Conservation (phyloP, 2,113 vertebrate species). For the Castor canadensis region DNA sequence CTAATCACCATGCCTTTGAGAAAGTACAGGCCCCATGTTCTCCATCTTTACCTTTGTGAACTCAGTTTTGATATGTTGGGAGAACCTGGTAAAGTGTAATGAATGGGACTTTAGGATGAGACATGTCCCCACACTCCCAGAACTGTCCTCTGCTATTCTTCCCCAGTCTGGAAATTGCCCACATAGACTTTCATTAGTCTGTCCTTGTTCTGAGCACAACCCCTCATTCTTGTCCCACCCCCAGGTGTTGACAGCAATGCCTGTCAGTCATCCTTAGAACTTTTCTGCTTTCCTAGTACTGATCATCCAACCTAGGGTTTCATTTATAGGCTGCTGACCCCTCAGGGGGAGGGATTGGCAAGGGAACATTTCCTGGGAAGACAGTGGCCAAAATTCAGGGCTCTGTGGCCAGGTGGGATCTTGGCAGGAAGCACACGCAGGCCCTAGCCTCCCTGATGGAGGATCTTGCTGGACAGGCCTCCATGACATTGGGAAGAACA, state of each 20-base stretch:
- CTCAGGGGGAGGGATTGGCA: background rate
- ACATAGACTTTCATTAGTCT: background rate
- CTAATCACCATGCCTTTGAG: background rate
- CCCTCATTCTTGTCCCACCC: background rate
- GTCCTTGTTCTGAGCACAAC: background rate
- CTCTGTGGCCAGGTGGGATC: background rate
- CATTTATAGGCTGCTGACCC: background rate
- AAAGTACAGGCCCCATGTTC: constrained; percentile 38
- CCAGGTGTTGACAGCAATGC: background rate
- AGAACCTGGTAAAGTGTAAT: background rate
- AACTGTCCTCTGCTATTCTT: background rate
- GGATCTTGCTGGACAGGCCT: background rate
- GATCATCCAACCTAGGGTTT: background rate
- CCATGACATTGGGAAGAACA: background rate
- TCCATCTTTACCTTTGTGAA: constrained; percentile 48
- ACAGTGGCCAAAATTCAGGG: background rate
- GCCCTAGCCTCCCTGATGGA: background rate
- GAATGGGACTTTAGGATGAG: constrained; percentile 47
- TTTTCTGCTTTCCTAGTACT: background rate
- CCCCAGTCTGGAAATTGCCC: too few species aligned
- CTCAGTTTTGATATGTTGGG: background rate
- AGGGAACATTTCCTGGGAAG: background rate
- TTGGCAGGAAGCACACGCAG: too few species aligned
- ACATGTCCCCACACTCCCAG: background rate
- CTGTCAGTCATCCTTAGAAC: background rate